Evolutionary conservation across 1,140 invertebrate genomes (phyloP), one percentile per base, ranked within the genome.

Genomic region (Bombus consobrinus): DNA sequence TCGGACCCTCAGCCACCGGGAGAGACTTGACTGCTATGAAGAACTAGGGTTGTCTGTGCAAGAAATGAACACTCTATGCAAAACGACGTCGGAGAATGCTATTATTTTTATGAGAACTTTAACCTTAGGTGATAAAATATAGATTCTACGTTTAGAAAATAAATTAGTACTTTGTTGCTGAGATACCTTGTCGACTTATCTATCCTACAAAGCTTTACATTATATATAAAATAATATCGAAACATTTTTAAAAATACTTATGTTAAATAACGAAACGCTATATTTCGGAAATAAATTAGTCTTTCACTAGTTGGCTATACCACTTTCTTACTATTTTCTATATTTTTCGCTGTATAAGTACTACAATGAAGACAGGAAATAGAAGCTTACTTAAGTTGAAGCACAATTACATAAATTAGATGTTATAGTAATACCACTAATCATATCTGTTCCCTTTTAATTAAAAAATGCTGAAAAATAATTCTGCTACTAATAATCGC

Each of bases 1-100:
- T 59, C 76, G 82, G 59, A 43, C 84, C 86, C 83, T 57, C 57
- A 84, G 47, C 86, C 86, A 69, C 88, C 79, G 81, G 41, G 37
- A 75, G 22, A n/a, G 59, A 62, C 34, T 47, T 32, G 37, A 15
- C 34, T 64, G 73, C 69, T 47, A 69, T 69, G 47, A 39, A 18
- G 32, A 43, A 39, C 37, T 18, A 78, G 64, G 69, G 71, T 32
- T 85, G 39, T 73, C 37, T 81, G 53, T 68, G 57, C 41, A 12
- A n/a, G 15, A 18, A 39, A 39, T 47, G 53, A 28, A 15, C 12
- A 28, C n/a, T 41, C 37, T 72, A 22, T 28, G 13, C 37, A 41
- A 72, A n/a, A n/a, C 37, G 39, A 74, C 32, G 43, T 43, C 0
- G 28, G 22, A 47, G n/a, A 47, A 47, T 53, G 47, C 47, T 53